phyloP scores from a whole-genome alignment of 2,113 vertebrate species.

The Trogon melanurus region DNA sequence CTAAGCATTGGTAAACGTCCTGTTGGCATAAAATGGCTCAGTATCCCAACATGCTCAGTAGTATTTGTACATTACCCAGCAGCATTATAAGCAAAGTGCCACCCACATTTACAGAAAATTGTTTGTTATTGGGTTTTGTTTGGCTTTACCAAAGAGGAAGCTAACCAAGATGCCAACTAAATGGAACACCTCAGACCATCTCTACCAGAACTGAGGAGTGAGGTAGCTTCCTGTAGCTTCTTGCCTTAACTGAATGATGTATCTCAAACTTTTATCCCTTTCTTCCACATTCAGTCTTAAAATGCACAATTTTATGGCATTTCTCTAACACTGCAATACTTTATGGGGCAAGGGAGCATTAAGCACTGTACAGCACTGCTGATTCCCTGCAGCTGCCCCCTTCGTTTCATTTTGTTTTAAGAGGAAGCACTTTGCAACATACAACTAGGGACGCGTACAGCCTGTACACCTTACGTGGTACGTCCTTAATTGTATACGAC shows the following conservation, averaged over 20 bases:
- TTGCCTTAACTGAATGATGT: neutral
- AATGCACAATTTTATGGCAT: neutral
- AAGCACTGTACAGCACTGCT: neutral
- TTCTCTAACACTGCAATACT: neutral
- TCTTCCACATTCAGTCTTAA: neutral
- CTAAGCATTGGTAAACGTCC: neutral
- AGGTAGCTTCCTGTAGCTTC: neutral
- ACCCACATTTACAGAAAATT: neutral
- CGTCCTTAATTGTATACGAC: neutral
- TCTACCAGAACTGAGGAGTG: neutral
- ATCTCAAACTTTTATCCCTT: neutral
- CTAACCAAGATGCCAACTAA: neutral
- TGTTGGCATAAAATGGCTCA: neutral
- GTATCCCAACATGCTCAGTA: neutral
- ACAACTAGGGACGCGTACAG: neutral
- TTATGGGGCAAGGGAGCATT: neutral
- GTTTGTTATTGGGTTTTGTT: neutral
- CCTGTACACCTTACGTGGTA: neutral
- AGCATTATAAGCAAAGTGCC: neutral
- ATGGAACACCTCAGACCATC: neutral
- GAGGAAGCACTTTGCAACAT: neutral
- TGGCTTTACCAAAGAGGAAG: conserved; percentile 8
- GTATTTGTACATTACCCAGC: neutral
- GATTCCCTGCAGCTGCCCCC: neutral
- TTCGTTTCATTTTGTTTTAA: neutral